Percentiles rank a stretch among this genome's conserved stretches.
phyloP scores from a whole-genome alignment of 23 tunicate species.

The Ascidia mentula region DNA sequence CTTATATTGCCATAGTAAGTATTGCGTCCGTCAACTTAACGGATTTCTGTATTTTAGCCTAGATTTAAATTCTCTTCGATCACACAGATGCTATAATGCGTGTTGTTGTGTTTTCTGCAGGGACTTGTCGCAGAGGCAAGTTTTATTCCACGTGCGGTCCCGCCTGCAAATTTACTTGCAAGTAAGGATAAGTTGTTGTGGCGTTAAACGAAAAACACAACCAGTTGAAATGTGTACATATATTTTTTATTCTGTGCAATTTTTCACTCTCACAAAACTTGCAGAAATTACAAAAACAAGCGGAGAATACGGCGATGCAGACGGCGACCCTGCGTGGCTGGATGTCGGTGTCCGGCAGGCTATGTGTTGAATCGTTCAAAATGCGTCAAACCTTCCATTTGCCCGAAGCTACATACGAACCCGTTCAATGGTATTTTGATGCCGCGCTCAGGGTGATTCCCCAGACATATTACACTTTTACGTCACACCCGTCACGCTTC shows the following conservation, averaged over 20 bases:
- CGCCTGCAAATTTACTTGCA: constrained; percentile 51
- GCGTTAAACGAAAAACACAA: too few species aligned
- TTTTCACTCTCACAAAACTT: too few species aligned
- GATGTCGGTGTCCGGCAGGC: constrained; percentile 72
- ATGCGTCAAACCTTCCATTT: constrained; percentile 48
- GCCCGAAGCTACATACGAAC: neutral
- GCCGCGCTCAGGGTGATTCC: neutral
- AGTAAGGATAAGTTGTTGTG: constrained; percentile 27
- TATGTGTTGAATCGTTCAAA: constrained; percentile 38
- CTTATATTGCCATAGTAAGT: constrained; percentile 62
- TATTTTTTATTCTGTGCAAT: too few species aligned
- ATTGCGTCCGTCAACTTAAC: too few species aligned
- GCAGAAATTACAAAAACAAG: constrained; percentile 30
- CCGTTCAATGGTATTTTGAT: constrained; percentile 25
- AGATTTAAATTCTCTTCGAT: neutral
- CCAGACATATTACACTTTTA: neutral
- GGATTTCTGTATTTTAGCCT: neutral
- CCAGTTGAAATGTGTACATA: too few species aligned
- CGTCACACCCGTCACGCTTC: neutral
- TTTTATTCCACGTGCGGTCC: constrained; percentile 58
- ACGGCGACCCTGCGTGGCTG: constrained; percentile 50
- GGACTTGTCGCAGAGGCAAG: constrained; percentile 52
- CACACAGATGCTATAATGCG: neutral
- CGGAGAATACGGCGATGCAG: constrained; percentile 17
- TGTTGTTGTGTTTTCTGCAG: constrained; percentile 13